Evolutionary conservation across 2,888 invertebrate genomes (phyloP), one percentile per base, ranked within the genome.

Genomic region (Erebia ligea): DNA sequence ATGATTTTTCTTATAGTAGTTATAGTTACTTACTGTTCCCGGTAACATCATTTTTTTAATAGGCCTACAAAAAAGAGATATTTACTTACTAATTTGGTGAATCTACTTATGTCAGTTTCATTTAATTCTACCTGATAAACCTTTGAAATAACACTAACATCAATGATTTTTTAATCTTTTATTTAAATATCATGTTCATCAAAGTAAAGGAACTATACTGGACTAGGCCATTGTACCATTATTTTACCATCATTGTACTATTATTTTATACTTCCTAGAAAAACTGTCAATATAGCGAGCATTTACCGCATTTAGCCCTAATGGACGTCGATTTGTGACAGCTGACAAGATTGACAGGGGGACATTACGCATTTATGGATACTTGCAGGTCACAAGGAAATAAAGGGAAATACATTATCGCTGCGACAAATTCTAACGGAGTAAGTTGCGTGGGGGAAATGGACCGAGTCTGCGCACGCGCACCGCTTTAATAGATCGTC

Each of bases 381-480:
- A 68, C 54, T 63, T 69, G 69, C 67, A 69, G 63, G 59, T 56
- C 65, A 75, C 68, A 73, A 71, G 71, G 70, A 72, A 75, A 62
- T 77, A 76, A 77, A 77, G 78, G 76, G 79, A 78, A 79, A 76
- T 76, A 77, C 73, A 80, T 78, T 79, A 80, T 79, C 77, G 79
- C 79, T 80, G 78, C 79, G 80, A 82, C 82, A 79, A 78, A 78
- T 78, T 91, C 90, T 91, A 92, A 91, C 91, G 90, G 90, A 84
- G 87, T 86, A 86, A 84, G 86, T 83, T 85, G 92, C 91, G 92
- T 92, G 92, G 92, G 92, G 92, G 92, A 92, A 93, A 91, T 92
- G 92, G 90, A 87, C 89, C 88, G 90, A 84, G 87, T 86, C 86
- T 89, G 91, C 85, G 90, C 89, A 85, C 86, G 90, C 88, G 90